A percentile compares a stretch with the other conserved stretches of the same genome.
Conservation (phyloP, 2,113 vertebrate genomes). For the Sclerurus mexicanus region DNA sequence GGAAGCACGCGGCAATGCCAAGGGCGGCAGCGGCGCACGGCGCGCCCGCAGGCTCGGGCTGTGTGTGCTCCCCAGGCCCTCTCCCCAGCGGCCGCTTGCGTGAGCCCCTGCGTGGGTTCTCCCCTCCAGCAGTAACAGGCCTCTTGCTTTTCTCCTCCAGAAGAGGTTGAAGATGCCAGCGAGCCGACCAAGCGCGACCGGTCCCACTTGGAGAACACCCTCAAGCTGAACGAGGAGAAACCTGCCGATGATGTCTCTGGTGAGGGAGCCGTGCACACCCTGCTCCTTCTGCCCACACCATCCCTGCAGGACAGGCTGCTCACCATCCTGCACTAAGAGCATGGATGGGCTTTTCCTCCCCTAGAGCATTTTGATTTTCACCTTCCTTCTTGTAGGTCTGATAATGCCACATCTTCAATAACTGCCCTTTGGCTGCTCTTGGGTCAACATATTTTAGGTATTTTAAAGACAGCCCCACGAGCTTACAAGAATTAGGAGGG, state of each 20-base stretch:
- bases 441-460: background rate
- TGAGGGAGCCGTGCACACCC: slow-evolving; percentile 1
- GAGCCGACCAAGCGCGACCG: slow-evolving; percentile 83
- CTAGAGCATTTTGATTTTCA: background rate
- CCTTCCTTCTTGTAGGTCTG: background rate
- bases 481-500: background rate
- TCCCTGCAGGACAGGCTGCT: background rate
- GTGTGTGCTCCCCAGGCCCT: background rate
- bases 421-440: background rate
- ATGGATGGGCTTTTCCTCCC: background rate
- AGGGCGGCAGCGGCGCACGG: accelerated
- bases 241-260: slow-evolving; percentile 89
- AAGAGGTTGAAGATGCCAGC: slow-evolving; percentile 80
- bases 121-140: background rate
- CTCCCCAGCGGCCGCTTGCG: background rate
- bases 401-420: background rate
- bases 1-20: accelerated
- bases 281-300: background rate
- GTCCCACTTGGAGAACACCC: slow-evolving; percentile 91
- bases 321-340: background rate
- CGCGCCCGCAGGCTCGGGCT: accelerated
- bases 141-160: slow-evolving; percentile 65
- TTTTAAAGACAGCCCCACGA: background rate
- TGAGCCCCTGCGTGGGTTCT: background rate
- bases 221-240: slow-evolving; percentile 89